Percentiles rank a stretch among this genome's conserved stretches.
Evolutionary conservation across 2,113 vertebrate species (phyloP).

Genomic region (Pangasianodon gigas): DNA sequence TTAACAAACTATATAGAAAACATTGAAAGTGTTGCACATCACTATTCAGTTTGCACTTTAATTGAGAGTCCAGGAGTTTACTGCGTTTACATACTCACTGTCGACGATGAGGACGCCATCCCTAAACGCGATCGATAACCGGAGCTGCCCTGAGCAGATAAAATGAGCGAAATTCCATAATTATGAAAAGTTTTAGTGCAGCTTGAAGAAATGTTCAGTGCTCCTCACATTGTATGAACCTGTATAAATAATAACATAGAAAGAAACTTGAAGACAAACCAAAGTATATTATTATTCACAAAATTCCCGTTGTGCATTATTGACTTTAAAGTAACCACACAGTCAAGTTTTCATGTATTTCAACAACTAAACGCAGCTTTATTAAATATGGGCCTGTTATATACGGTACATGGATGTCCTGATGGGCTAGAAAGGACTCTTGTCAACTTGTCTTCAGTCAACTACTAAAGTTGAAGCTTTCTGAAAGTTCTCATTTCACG

Average conservation of each 20-base stretch:
- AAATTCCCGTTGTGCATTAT: neutral
- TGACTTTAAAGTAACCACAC: neutral
- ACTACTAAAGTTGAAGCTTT: neutral
- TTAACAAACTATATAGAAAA: neutral
- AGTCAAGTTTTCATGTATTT: neutral
- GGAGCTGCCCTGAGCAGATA: slow-evolving; percentile 25
- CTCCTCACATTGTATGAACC: neutral
- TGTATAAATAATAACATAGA: neutral
- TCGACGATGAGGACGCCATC: slow-evolving; percentile 5
- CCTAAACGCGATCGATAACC: neutral
- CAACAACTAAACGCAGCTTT: neutral
- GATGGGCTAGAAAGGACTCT: neutral
- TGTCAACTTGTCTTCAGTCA: too few species aligned
- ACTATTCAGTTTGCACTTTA: neutral
- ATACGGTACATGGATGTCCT: neutral
- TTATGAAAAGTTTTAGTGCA: neutral
- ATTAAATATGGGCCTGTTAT: too few species aligned
- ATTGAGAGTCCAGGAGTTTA: neutral
- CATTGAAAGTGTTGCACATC: neutral
- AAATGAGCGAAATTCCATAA: neutral
- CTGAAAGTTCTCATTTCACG: neutral
- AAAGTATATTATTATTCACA: neutral
- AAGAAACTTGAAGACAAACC: neutral
- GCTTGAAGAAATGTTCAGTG: neutral
- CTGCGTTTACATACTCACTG: slow-evolving; percentile 18